Evolutionary conservation across 2,888 invertebrate species (phyloP), one percentile per base, ranked within the genome.

Genomic region (Acronicta aceris): DNA sequence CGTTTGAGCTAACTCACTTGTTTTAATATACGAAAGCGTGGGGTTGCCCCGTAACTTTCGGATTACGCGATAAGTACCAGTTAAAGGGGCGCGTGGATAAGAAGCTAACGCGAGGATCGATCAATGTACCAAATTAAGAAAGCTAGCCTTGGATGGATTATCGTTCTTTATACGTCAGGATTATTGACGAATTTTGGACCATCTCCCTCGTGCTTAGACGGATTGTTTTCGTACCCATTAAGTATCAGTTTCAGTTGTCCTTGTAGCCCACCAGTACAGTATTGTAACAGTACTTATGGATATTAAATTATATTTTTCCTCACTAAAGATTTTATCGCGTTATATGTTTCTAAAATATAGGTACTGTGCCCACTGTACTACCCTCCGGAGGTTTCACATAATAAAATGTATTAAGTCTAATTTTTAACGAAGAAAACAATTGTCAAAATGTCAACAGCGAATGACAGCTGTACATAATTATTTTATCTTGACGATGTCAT

Each of bases 1-100:
- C 54, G 63, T 38, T 56, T 51, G 36, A 45, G 60, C 51, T 54
- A 50, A 58, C 46, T 71, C 57, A 64, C 57, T 63, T 63, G 57
- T 64, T 72, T 64, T 59, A 71, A 67, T 71, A 71, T 53, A 52
- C 38, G 47, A 47, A 50, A 38, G 48, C 42, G 42, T 41, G 65
- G 71, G 71, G 67, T 51, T 41, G 45, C 67, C 41, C 46, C 33
- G 33, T 43, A 53, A 56, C 64, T 69, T 69, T 56, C 51, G 41
- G 47, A 48, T 33, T 42, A 48, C 38, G 49, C 54, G 51, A 62
- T 55, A 38, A 38, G 38, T n/a, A 52, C 54, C 58, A 63, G 60
- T 69, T 25, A 54, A 49, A 62, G 50, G 69, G 69, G 70, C 21
- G 63, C 17, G 40, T 36, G 42, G 40, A 53, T 56, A 38, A 67